Conservation (phyloP, 2,113 vertebrate species). For the Dipodomys spectabilis region DNA sequence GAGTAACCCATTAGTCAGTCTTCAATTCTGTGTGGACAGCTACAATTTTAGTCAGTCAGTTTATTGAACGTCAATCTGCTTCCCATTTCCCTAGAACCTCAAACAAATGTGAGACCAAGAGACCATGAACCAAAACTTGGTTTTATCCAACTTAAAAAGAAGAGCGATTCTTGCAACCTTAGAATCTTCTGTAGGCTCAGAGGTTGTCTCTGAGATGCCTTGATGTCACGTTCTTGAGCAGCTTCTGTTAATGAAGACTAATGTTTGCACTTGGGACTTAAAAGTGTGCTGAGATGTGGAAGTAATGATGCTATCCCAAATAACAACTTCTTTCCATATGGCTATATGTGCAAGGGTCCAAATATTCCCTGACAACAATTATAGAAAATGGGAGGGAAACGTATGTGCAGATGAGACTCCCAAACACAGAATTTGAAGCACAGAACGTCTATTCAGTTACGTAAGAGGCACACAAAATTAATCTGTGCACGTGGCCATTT, state of each 20-base stretch:
- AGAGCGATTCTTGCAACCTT: background rate
- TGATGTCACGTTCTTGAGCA: background rate
- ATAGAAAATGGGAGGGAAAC: conserved; percentile 8
- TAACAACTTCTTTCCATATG: background rate
- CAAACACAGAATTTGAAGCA: conserved; percentile 12
- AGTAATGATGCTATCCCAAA: background rate
- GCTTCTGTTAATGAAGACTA: background rate
- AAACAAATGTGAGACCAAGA: conserved; percentile 28
- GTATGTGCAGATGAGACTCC: background rate
- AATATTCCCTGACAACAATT: conserved; percentile 3
- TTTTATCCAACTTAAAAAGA: conserved; percentile 35
- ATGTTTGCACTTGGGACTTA: background rate
- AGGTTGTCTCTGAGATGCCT: too few relatives aligned
- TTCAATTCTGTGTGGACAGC: conserved; percentile 47
- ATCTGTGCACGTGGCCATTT: background rate
- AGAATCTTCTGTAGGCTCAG: background rate
- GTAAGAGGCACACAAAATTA: background rate
- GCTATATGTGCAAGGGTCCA: background rate
- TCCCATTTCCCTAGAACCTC: conserved; percentile 1
- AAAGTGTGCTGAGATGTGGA: conserved; percentile 5
- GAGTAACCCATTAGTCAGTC: conserved; percentile 18
- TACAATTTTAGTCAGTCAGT: background rate
- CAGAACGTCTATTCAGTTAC: background rate
- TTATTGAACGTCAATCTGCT: conserved; percentile 16
- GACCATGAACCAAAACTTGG: background rate